A percentile compares a stretch with the other conserved stretches of the same genome.
Conservation (phyloP, 2,113 vertebrate genomes). For the Nanger granti region DNA sequence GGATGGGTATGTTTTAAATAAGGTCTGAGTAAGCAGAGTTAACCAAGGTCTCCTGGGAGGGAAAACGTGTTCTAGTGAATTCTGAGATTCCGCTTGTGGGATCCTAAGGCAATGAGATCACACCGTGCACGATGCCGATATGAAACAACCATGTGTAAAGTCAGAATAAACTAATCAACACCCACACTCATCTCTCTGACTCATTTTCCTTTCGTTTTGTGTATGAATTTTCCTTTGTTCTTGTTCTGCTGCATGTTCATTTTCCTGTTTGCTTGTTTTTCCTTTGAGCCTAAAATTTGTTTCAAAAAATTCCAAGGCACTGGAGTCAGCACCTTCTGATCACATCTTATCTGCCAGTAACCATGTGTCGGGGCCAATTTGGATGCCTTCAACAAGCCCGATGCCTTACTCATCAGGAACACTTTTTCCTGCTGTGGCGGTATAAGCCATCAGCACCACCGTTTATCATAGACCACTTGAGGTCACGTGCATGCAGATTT, state of each 20-base stretch:
- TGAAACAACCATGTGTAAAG: background rate
- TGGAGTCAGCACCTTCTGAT: background rate
- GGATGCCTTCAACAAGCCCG: background rate
- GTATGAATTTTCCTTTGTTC: background rate
- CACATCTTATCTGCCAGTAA: background rate
- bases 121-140: background rate
- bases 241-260: background rate
- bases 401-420: background rate
- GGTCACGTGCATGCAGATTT: background rate
- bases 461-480: background rate
- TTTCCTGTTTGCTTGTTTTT: background rate
- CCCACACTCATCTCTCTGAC: background rate
- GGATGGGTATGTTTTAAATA: background rate
- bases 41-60: background rate
- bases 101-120: background rate
- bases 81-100: no score
- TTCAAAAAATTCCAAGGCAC: background rate
- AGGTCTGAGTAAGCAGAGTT: background rate
- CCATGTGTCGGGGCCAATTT: background rate
- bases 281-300: background rate
- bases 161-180: background rate
- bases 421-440: rapidly evolving
- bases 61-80: background rate
- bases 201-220: background rate
- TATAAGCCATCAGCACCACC: background rate